A percentile compares a stretch with the other conserved stretches of the same genome.
These are phyloP conservation scores for Serilophus lunatus DNA, from an alignment of 2,113 vertebrate species.

Conservation along the genomic window DNA sequence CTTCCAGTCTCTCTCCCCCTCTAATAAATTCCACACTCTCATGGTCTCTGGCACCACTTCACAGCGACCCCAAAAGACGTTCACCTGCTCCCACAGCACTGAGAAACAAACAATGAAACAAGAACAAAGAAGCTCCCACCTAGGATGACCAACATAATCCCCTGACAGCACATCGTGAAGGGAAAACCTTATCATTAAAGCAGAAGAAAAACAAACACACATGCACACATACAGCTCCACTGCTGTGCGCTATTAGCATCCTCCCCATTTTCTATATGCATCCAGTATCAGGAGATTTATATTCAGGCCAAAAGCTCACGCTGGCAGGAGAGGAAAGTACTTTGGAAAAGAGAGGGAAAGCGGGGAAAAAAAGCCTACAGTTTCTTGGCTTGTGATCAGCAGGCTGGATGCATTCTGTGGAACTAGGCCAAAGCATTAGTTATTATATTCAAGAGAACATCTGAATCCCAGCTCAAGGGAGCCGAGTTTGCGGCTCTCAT, in stretches of 20 bases:
- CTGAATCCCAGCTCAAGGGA: slow-evolving; percentile 64
- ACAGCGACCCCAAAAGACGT: slow-evolving; percentile 16
- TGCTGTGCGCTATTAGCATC: background rate
- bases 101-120: slow-evolving; percentile 8
- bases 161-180: background rate
- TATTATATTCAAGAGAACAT: slow-evolving; percentile 66
- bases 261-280: background rate
- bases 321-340: slow-evolving; percentile 56
- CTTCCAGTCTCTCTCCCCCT: slow-evolving; percentile 22
- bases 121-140: slow-evolving; percentile 24
- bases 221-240: background rate
- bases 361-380: background rate
- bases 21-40: background rate
- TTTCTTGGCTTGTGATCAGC: slow-evolving; percentile 61
- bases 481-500: slow-evolving; percentile 54
- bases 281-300: slow-evolving; percentile 54
- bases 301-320: slow-evolving; percentile 33
- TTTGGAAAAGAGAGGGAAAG: slow-evolving; percentile 13
- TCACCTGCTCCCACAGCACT: slow-evolving; percentile 34
- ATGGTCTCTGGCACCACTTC: slow-evolving; percentile 22
- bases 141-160: background rate
- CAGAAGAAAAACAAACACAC: slow-evolving; percentile 17
- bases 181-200: slow-evolving; percentile 3
- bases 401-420: slow-evolving; percentile 61
- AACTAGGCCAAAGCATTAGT: slow-evolving; percentile 62